Base-by-base conservation (phyloP, 2,888 invertebrate genomes). In the Drosophila lutescens region DNA sequence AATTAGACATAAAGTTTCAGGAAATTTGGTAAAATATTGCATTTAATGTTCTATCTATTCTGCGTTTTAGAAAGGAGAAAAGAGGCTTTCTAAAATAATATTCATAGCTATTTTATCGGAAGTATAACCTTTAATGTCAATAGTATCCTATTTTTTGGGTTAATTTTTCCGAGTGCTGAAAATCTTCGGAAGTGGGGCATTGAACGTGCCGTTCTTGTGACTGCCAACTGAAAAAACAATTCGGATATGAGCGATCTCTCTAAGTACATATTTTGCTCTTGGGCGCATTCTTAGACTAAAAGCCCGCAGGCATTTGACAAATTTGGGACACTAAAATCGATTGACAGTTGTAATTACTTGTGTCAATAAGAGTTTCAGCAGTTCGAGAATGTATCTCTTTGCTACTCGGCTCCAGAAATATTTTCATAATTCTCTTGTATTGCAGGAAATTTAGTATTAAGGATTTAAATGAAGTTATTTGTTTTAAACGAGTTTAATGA, bases 281-380 rank as follows among this genome's bases (percentile, higher is more conserved):
- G 69, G 66, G 62, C 78, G 63, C 78, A 84, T 78, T 85, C 61
- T 66, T 66, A n/a, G 53, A 59, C 76, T 83, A 85, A 88, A 88
- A 88, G 88, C 49, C 53, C 47, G 61, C 38, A 40, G 51, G 53
- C 55, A 59, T 67, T 76, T 80, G 84, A 86, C 86, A 78, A 85
- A 88, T 80, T 80, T 77, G 87, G 85, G 79, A 77, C 85, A 88
- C 85, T 85, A 88, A 86, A 88, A 79, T 66, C 84, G 76, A 88
- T 80, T 83, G 85, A 88, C 85, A 86, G 77, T 69, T 72, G 86
- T 77, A 88, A 88, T 85, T 88, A 85, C 86, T 88, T 83, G 68
- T 71, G 77, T 80, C 68, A 84, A 84, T 72, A 84, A 41, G 34
- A 50, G 50, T 30, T 47, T 15, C 43, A 15, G 54, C 38, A 30